Evolutionary conservation across 2,888 invertebrate genomes (phyloP).

Genomic region (Drosophila infuscata): DNA sequence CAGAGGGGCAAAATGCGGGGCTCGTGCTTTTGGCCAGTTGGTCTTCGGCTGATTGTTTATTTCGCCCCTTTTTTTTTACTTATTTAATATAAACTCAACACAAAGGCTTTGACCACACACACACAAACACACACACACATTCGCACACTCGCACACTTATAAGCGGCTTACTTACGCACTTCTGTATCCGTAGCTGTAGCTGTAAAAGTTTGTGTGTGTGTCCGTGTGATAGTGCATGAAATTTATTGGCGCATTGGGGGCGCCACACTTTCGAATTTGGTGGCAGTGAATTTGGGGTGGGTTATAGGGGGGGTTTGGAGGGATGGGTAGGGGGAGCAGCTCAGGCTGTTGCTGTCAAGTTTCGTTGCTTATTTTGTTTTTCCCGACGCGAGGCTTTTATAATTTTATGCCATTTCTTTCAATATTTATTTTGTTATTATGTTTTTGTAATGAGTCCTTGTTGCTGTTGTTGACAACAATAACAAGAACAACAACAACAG

Average conservation of each 20-base stretch:
- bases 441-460: slow-evolving; percentile 79
- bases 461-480: slow-evolving; percentile 53
- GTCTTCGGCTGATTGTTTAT: slow-evolving; percentile 51
- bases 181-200: slow-evolving; percentile 43
- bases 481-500: slow-evolving; percentile 19
- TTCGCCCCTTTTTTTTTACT: slow-evolving; percentile 56
- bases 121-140: slow-evolving; percentile 10
- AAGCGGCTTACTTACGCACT: slow-evolving; percentile 72
- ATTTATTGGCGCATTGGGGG: slow-evolving; percentile 77
- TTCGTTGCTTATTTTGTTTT: slow-evolving; percentile 49
- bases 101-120: slow-evolving; percentile 64
- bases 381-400: slow-evolving; percentile 68
- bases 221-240: slow-evolving; percentile 78
- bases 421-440: slow-evolving; percentile 81
- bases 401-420: slow-evolving; percentile 81
- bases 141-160: slow-evolving; percentile 28
- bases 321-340: background rate
- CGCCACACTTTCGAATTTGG: slow-evolving; percentile 52
- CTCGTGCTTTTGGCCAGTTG: slow-evolving; percentile 39
- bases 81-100: slow-evolving; percentile 73
- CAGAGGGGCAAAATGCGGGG: background rate
- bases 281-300: slow-evolving; percentile 10
- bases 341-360: slow-evolving; percentile 68
- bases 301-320: background rate
- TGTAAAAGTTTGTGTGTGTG: slow-evolving; percentile 38